Base-by-base conservation (phyloP, 2,797 vertebrate species). In the Typhlichthys subterraneus region DNA sequence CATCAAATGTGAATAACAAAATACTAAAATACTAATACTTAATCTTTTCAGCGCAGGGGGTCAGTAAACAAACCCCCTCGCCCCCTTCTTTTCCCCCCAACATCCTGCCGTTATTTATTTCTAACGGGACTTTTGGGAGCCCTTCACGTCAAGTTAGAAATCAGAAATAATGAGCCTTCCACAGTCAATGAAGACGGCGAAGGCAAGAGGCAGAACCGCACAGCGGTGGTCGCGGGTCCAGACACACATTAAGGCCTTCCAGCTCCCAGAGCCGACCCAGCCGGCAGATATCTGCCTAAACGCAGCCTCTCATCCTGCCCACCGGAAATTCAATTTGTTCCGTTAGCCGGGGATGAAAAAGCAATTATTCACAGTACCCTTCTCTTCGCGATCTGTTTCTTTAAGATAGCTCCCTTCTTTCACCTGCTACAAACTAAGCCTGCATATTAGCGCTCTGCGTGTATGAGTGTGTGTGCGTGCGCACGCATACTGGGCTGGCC, bases 311-410 rank as follows among this genome's bases (percentile, higher is more conserved):
- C 83, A 82, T 86, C 85, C 75, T 64, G 83, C 70, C 77, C 81
- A 87, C 81, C 79, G 82, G 88, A 90, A 89, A 94, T 92, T 91
- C 87, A 91, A 93, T 92, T 93, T 92, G 90, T 91, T 90, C 88
- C 82, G 64, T 91, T 91, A 91, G 85, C 86, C 68, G 5, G 76
- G 87, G 88, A 91, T 91, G 84, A 92, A 91, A 90, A 90, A 87
- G 86, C 88, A 92, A 93, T 93, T 92, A 92, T 90, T 92, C 88
- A 91, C 88, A 89, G 86, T 84, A 79, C 3, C 79, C 72, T 74
- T 85, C 81, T 88, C 84, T 86, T 89, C 86, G 87, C 74, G 80
- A 92, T 91, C 89, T 92, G 90, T 88, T 92, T 89, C 88, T 91
- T 90, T 85, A 90, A 90, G 90, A 93, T 91, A 92, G 88, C 85